These are phyloP conservation scores for Xylophagus ater DNA, from an alignment of 2,888 invertebrate species.

Conservation along the genomic window DNA sequence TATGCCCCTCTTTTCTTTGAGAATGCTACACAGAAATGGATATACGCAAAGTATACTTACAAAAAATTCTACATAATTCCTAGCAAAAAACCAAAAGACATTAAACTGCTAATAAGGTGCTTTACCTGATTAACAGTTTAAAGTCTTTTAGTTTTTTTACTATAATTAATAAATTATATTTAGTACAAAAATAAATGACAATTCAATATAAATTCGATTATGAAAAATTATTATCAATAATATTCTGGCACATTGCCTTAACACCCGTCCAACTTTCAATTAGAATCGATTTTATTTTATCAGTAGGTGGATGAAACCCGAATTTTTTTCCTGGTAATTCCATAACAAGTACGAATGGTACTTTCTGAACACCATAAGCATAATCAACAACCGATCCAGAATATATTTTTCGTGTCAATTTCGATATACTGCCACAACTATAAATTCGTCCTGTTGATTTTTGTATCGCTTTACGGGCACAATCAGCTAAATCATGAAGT, in stretches of 20 bases:
- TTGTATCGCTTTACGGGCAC: conserved; percentile 32
- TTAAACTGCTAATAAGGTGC: too few species aligned
- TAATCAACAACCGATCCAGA: conserved; percentile 37
- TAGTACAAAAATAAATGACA: too few species aligned
- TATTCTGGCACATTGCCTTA: conserved; percentile 35
- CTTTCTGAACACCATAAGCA: conserved; percentile 31
- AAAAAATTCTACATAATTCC: too few species aligned
- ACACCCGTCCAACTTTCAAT: conserved; percentile 38
- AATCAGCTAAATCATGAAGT: conserved; percentile 29
- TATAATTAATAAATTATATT: too few species aligned
- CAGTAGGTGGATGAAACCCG: conserved; percentile 34
- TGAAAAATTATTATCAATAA: too few species aligned
- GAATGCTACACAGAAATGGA: too few species aligned
- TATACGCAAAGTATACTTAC: too few species aligned
- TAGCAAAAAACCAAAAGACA: too few species aligned
- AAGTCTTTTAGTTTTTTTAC: too few species aligned
- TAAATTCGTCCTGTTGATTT: conserved; percentile 32
- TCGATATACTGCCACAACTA: conserved; percentile 34
- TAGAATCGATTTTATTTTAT: conserved; percentile 30
- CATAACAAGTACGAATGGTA: conserved; percentile 35
- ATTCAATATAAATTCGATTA: too few species aligned
- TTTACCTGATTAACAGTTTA: too few species aligned
- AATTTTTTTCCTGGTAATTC: conserved; percentile 32
- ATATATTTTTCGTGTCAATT: conserved; percentile 28
- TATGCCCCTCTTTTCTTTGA: too few species aligned